Percentiles rank a stretch among this genome's conserved stretches.
Evolutionary conservation across 2,888 invertebrate genomes (phyloP).

Genomic region (Venusia cambrica): DNA sequence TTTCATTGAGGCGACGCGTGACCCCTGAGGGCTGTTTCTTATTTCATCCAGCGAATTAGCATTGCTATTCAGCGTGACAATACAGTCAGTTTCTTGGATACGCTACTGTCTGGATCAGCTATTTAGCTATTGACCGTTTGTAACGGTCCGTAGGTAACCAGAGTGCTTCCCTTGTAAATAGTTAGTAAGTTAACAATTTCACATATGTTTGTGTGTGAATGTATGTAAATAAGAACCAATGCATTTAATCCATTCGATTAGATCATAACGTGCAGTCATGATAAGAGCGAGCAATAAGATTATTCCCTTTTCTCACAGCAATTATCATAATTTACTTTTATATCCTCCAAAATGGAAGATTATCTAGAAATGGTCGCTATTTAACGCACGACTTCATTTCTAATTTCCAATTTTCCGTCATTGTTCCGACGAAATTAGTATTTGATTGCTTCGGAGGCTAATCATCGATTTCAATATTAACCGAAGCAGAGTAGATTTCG

Average conservation of each 20-base stretch:
- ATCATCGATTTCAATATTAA: conserved; percentile 25
- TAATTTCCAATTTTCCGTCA: conserved; percentile 70
- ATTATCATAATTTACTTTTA: conserved; percentile 45
- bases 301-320: conserved; percentile 26
- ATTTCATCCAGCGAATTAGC: too few relatives aligned
- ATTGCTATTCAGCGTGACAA: too few relatives aligned
- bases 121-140: too few relatives aligned
- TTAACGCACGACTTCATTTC: conserved; percentile 65
- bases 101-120: too few relatives aligned
- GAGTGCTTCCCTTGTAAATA: too few relatives aligned
- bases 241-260: conserved; percentile 1
- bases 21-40: too few relatives aligned
- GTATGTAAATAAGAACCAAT: too few relatives aligned
- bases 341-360: conserved; percentile 28
- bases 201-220: too few relatives aligned
- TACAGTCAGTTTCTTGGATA: too few relatives aligned
- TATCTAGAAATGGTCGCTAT: conserved; percentile 43
- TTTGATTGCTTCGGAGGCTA: conserved; percentile 53
- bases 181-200: too few relatives aligned
- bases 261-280: conserved; percentile 4
- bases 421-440: conserved; percentile 64
- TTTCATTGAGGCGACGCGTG: too few relatives aligned
- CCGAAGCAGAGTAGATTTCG: conserved; percentile 17
- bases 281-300: conserved; percentile 15
- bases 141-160: too few relatives aligned